Base-by-base conservation (phyloP, 2,113 vertebrate species). In the Myotis brandtii region DNA sequence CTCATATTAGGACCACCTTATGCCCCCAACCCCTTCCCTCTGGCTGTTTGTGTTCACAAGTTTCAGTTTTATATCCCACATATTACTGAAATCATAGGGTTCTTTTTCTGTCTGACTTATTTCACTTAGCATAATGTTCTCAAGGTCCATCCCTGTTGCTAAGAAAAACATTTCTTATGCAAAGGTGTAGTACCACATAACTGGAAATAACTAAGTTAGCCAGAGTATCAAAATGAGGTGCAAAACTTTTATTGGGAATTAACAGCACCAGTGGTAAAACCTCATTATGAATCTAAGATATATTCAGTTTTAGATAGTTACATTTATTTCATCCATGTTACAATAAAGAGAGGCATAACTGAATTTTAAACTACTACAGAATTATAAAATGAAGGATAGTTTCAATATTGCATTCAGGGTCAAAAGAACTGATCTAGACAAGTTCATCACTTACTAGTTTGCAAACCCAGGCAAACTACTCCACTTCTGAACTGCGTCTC, bases 221-320 rank as follows among this genome's bases (percentile, higher is more conserved):
- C 13, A 79, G 48, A 81, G 25, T 72, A 59, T 34, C 30, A 82
- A 64, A 76, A 52, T 67, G 27, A 82, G 17, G 40, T 75, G 23
- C 8, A 81, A 30, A 92, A 34, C 34, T 13, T 88, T 89, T 76
- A 76, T 84, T 89, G 76, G 69, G 32, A 89, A 48, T 85, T 85
- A 84, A 80, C 21, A 77, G 0, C 77, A 43, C 10, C 56, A 43
- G 13, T 93, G n/a, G 62, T 80, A 56, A 66, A 92, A 77, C 9
- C 2, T 52, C 46, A 32, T 21, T 56, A 72, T 7, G 10, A 83
- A 43, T 32, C 8, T 76, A 46, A 69, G 27, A 32, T 59, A 30
- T 62, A 37, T 72, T 86, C 67, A 87, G 40, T 80, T 75, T 30
- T 23, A 43, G 20, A 32, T n/a, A 56, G n/a, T 84, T 89, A 48